Base-by-base conservation (phyloP, 2,113 vertebrate species). In the Oryzias celebensis region DNA sequence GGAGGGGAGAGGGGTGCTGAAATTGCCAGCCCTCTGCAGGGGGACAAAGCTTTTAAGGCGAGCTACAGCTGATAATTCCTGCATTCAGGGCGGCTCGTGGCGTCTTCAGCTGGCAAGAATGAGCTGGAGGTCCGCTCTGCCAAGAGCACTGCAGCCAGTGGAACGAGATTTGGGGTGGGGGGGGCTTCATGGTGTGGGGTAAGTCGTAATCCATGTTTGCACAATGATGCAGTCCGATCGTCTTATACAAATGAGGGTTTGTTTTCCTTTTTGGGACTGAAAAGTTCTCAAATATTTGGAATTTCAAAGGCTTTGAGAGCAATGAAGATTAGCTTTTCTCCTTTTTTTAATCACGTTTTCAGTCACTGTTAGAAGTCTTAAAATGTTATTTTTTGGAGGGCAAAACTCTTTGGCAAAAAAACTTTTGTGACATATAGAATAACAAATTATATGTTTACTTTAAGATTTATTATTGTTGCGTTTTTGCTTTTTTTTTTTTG, bases 11-110 rank as follows among this genome's bases (percentile, higher is more conserved):
- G 47, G 45, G 60, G 78, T 75, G 26, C 26, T 36, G 67, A 58
- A 62, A 63, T 18, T 1, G 8, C 23, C 31, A 57, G 57, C 65
- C 64, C 48, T 56, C 58, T 28, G 68, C 68, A 49, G 50, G 68
- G 26, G 83, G 68, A 68, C 66, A 23, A 54, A 64, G 83, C 77
- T 80, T 86, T 83, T 78, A 82, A 75, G 71, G 68, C 26, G 2
- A 78, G 76, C 64, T 54, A 55, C 78, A 47, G 65, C 61, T 79
- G 74, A 81, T 82, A 80, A 86, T 82, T 84, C 76, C 65, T 70
- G 64, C 23, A 69, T 88, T 82, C 67, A 73, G 71, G 48, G 2
- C 52, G 47, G 56, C 42, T 61, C 65, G 47, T 71, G 82, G 62
- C 67, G 41, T 80, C 80, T 64, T 79, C 78, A 65, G 74, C 68